Evolutionary conservation across 2,888 invertebrate species (phyloP).

Genomic region (Fragum sueziense): DNA sequence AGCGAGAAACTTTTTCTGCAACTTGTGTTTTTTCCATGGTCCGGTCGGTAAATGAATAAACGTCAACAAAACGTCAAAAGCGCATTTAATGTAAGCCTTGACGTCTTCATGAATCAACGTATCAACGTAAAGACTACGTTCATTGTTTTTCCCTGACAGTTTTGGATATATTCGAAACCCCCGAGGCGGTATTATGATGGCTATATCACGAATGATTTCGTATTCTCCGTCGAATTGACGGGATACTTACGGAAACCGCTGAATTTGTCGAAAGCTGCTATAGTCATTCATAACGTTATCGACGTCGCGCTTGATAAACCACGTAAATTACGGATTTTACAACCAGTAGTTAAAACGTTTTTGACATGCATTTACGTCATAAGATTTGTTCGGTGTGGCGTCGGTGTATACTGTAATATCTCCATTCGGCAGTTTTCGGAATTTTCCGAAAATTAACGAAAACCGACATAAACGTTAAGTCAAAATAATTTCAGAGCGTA

Average conservation of each 20-base stretch:
- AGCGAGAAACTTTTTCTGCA: too few species aligned
- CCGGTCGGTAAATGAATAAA: not conserved
- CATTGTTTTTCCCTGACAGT: constrained; percentile 35
- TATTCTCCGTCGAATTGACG: not conserved
- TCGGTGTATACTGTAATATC: not conserved
- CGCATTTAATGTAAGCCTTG: constrained; percentile 2
- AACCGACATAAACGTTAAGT: not conserved
- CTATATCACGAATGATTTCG: not conserved
- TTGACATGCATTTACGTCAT: not conserved
- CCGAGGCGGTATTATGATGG: not conserved
- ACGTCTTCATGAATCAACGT: constrained; percentile 24
- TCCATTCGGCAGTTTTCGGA: not conserved
- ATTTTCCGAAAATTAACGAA: not conserved
- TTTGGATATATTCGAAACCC: constrained; percentile 16
- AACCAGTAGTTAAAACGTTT: not conserved
- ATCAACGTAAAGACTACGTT: constrained; percentile 20
- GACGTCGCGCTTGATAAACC: too few species aligned
- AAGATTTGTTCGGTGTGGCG: not conserved
- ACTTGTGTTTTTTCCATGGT: too few species aligned
- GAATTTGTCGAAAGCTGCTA: not conserved
- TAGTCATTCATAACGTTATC: not conserved
- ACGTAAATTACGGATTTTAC: not conserved
- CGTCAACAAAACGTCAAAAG: not conserved
- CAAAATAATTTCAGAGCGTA: not conserved
- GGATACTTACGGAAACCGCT: not conserved